phyloP scores from a whole-genome alignment of 1,140 invertebrate species.

The Gryon sp. region DNA sequence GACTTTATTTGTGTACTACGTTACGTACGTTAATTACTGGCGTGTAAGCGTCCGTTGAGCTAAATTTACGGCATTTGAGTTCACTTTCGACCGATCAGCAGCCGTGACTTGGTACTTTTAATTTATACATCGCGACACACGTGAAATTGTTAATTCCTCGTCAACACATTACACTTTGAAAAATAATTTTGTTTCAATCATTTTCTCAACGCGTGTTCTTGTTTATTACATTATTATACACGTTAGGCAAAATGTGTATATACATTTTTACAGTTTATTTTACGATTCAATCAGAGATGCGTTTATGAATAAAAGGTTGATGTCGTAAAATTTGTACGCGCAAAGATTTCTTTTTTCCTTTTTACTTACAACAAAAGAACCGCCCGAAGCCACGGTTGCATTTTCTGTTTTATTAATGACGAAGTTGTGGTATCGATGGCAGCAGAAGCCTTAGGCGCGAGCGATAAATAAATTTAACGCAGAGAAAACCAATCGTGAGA shows the following conservation, averaged over 20 bases:
- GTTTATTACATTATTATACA: no score
- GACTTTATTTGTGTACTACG: slow-evolving; percentile 48
- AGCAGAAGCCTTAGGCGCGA: slow-evolving; percentile 27
- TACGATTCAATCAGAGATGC: no score
- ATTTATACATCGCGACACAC: slow-evolving; percentile 48
- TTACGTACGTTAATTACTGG: slow-evolving; percentile 48
- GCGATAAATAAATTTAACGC: slow-evolving; percentile 43
- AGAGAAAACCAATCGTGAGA: slow-evolving; percentile 36
- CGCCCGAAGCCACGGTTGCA: background rate
- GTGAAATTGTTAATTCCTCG: slow-evolving; percentile 50
- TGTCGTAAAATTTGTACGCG: no score
- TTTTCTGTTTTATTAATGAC: slow-evolving; percentile 4
- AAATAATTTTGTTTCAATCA: no score
- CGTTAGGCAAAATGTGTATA: no score
- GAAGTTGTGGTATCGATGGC: slow-evolving; percentile 11
- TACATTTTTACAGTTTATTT: no score
- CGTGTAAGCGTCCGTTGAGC: slow-evolving; percentile 43
- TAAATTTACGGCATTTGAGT: slow-evolving; percentile 49
- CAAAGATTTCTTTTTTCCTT: no score
- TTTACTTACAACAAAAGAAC: slow-evolving; percentile 2
- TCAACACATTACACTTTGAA: background rate
- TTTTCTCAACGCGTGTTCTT: slow-evolving; percentile 34
- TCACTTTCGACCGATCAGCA: slow-evolving; percentile 35
- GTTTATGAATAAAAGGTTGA: no score
- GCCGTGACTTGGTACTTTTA: slow-evolving; percentile 17